Base-by-base conservation (phyloP, 2,888 invertebrate species). In the Sisyra nigra region DNA sequence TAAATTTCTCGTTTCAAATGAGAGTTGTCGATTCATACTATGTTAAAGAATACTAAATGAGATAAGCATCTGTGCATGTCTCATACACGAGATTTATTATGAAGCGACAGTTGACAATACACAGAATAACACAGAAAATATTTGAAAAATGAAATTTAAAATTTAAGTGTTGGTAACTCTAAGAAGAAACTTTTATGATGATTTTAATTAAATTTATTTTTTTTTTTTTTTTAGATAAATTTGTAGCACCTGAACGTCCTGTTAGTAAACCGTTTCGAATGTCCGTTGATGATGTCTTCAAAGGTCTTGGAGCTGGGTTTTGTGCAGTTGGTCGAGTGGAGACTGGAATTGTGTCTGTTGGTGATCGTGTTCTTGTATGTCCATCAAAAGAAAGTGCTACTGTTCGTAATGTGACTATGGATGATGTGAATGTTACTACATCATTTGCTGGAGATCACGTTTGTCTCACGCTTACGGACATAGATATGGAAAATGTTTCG, bases 371-470 rank as follows among this genome's bases (percentile, higher is more conserved):
- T 1, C 59, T 91, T 30, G 74, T 96, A 14, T 79, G 89, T 60
- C 93, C 96, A 1, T 77, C 74, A 45, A 82, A 81, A 51, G 91
- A 92, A 66, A 61, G 74, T 48, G 88, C 84, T n/a, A 69, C 73
- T 44, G 78, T 93, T 2, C 88, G 91, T 67, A 76, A 81, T 53
- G 57, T 77, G 42, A 62, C 67, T 33, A 75, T 86, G 44, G 91
- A 93, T 60, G 83, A 87, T 13, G 57, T 71, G 45, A 58, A 78
- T 1, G 73, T 73, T 45, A 72, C 71, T 48, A 73, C 77, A 43
- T 89, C 81, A 0, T 97, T 93, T 67, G 94, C 96, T 46, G 97
- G 97, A 13, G 97, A 98, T 60, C 88, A 91, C 62, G 82, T 87
- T 1, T 74, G 80, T 37, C 68, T 93, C 1, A 85, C 84, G 1